phyloP scores from a whole-genome alignment of 2,797 vertebrate genomes.

The Mustela erminea region DNA sequence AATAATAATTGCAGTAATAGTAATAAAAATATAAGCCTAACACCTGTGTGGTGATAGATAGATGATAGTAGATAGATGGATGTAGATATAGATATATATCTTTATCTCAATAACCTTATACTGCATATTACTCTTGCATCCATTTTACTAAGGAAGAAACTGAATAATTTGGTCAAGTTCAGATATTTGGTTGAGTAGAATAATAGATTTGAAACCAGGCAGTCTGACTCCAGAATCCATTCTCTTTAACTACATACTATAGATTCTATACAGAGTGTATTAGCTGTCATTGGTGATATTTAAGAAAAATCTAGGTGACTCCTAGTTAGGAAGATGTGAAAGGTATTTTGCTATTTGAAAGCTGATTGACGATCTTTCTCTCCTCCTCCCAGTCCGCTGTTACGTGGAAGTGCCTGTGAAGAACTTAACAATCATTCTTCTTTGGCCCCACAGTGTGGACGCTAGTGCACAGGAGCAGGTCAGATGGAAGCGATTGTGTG shows the following conservation, averaged over 20 bases:
- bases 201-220: not conserved
- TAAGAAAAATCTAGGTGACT: not conserved
- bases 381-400: not conserved
- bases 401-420: not conserved
- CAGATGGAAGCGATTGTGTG: not conserved
- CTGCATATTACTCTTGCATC: not conserved
- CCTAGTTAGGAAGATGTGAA: not conserved
- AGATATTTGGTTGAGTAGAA: constrained; percentile 11
- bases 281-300: not conserved
- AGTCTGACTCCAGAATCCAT: not conserved
- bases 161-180: not conserved
- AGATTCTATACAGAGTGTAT: not conserved
- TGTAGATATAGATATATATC: not conserved
- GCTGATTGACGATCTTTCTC: not conserved
- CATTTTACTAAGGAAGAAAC: not conserved
- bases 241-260: not conserved
- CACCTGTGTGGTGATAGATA: not conserved
- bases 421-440: not conserved
- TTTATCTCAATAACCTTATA: not conserved
- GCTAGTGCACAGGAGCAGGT: not conserved
- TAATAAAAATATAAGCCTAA: not conserved
- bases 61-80: not conserved
- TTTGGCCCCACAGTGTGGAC: not conserved
- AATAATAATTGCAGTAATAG: not conserved
- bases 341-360: constrained; percentile 17